These are phyloP conservation scores for Lontra canadensis DNA, from an alignment of 2,113 vertebrate genomes.

Conservation along the genomic window DNA sequence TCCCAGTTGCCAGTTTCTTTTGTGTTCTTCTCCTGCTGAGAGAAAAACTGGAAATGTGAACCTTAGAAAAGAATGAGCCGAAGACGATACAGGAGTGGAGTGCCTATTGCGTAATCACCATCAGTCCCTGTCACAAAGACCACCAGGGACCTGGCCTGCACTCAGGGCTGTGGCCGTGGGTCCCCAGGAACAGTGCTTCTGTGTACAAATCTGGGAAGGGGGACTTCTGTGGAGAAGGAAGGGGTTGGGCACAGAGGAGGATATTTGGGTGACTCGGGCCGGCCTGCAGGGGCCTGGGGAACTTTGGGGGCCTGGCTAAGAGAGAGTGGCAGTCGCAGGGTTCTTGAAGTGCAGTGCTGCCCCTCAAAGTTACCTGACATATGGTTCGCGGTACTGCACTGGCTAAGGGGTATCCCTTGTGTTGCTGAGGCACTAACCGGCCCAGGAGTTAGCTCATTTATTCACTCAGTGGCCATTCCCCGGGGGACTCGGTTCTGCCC, in stretches of 20 bases:
- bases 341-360: neutral
- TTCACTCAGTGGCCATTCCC: neutral
- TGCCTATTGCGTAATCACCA: neutral
- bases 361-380: neutral
- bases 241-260: neutral
- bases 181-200: neutral
- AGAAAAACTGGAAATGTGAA: neutral
- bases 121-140: neutral
- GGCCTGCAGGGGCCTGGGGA: neutral
- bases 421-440: neutral
- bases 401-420: neutral
- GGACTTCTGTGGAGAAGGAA: neutral
- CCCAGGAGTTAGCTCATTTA: neutral
- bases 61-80: neutral
- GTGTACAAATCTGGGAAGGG: neutral
- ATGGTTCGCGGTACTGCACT: rapidly evolving
- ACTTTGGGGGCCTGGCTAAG: no score
- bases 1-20: neutral
- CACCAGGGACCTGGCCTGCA: neutral
- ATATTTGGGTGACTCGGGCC: neutral
- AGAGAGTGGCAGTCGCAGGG: rapidly evolving
- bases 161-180: neutral
- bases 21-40: neutral
- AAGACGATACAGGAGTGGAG: neutral
- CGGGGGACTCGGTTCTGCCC: neutral